Evolutionary conservation across 2,888 invertebrate species (phyloP), one percentile per base, ranked within the genome.

Genomic region (Sicus ferrugineus): DNA sequence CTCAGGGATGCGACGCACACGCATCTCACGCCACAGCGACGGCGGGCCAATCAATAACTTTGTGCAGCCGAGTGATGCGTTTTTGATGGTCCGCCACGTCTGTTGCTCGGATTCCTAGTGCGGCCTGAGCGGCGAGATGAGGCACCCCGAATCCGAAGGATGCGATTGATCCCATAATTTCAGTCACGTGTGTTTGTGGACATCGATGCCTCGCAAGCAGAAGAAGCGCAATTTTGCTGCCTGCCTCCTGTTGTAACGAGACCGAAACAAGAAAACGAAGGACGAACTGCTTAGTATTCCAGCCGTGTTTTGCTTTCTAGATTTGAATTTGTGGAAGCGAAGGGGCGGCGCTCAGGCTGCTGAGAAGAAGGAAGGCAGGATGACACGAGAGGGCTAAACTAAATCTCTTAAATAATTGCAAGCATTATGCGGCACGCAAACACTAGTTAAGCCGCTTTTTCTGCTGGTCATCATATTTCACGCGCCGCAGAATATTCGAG

Each of bases 111-210:
- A 2, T 16, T 11, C n/a, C 16, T 14, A 30, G 19, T 34, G 31
- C 34, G 21, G 19, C 16, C 14, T 23, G 9, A 63, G 28, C 5
- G 38, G 31, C 63, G 19, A 19, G 9, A 11, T 34, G 7, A 58
- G 9, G 11, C 19, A n/a, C 26, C 16, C 23, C 23, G 61, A 42
- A 23, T 5, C 19, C 58, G 21, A 34, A 19, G 59, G 19, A 4
- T 9, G 6, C 21, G 2, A 31, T 11, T 63, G 52, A 50, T 34
- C 42, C 34, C 34, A n/a, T 52, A 66, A 66, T 56, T 54, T 54
- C 19, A 54, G 65, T 66, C 65, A 66, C 54, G 65, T 66, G 52
- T 66, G 65, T 7, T 42, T 54, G 38, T 54, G 65, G 65, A 54
- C 63, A 63, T 30, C 38, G 54, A 54, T 54, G 54, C 54, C 38